Base-by-base conservation (phyloP, 2,888 invertebrate genomes). In the Idaea dimidiata region DNA sequence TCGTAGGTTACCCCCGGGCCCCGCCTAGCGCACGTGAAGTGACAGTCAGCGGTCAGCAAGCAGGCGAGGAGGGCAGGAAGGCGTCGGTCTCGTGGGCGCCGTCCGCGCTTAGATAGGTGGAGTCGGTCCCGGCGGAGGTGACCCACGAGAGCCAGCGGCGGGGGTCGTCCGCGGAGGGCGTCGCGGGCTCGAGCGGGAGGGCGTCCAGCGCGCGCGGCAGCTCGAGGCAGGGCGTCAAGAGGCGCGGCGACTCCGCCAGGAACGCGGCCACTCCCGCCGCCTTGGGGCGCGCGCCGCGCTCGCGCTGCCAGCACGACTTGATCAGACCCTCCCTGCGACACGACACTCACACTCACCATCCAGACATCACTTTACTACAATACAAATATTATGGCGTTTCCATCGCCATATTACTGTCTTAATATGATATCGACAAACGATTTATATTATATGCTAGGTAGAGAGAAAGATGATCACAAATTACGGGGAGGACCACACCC, bases 261-360 rank as follows among this genome's bases (percentile, higher is more conserved):
- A 96, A 95, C 66, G 97, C 97, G 0, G 97, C 96, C 64, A 98
- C 95, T 85, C 96, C 96, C 0, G 95, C 94, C 0, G 97, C 96
- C 1, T 94, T 93, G 4, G 97, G 97, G 17, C 98, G 94, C 73
- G 94, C 93, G 66, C 94, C 93, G 33, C 94, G 89, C 62, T 96
- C 95, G 65, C 91, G 93, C 69, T 94, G 94, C 97, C 98, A 97
- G 84, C 98, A 98, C 32, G 95, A 94, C 76, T 94, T 94, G 74
- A 98, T 94, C 62, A 98, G 89, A 57, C 93, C 94, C 81, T 95
- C 95, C 72, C 97, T 97, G 93, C 16, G 87, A n/a, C n/a, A 53
- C 32, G 60, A 16, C 54, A 31, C 17, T 16, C 17, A 14, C 5
- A 17, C 55, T 17, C 55, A 7, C 17, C 55, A n/a, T 55, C 17